These are phyloP conservation scores for Nemurella pictetii DNA, from an alignment of 2,888 invertebrate species.

Conservation along the genomic window DNA sequence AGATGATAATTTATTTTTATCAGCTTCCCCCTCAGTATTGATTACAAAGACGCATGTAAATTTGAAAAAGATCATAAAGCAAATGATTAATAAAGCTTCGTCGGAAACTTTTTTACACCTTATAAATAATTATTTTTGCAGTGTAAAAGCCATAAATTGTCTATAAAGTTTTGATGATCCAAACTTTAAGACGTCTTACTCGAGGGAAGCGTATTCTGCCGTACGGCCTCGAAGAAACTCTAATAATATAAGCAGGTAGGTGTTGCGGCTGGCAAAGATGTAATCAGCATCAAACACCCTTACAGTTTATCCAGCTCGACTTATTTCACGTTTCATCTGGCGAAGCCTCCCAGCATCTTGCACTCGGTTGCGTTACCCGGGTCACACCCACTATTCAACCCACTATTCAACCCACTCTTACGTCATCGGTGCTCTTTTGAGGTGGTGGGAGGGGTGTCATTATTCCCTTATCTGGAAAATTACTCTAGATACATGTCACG, in stretches of 20 bases:
- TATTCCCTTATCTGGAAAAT: neutral
- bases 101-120: neutral
- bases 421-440: neutral
- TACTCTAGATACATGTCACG: neutral
- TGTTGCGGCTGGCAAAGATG: neutral
- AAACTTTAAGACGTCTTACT: neutral
- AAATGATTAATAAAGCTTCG: neutral
- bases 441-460: too few species aligned
- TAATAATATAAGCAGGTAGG: neutral
- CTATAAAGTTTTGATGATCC: neutral
- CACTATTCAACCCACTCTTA: too few species aligned
- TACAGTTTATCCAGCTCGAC: neutral
- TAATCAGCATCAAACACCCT: neutral
- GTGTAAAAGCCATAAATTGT: neutral
- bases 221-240: neutral
- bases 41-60: neutral
- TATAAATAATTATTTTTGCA: neutral
- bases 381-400: too few species aligned
- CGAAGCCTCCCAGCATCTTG: neutral
- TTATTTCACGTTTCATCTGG: neutral
- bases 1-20: neutral
- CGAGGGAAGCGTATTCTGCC: neutral
- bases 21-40: neutral
- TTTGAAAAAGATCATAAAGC: neutral
- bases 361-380: neutral